phyloP scores from a whole-genome alignment of 2,113 vertebrate species.

The Myrmecobius fasciatus region DNA sequence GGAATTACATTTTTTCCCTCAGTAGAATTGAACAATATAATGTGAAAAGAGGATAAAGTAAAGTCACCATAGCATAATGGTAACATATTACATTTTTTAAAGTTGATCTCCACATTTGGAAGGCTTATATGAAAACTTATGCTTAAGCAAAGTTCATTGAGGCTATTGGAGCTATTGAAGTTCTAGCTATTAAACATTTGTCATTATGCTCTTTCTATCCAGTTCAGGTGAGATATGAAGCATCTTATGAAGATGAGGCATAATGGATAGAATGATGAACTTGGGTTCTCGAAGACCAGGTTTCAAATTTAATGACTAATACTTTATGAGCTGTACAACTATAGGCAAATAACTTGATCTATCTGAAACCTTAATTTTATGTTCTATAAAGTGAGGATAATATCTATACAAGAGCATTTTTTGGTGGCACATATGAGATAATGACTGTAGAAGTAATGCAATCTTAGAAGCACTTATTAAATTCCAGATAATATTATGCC shows the following conservation, averaged over 20 bases:
- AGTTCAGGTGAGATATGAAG: not conserved
- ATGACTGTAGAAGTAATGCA: not conserved
- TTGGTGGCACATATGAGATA: not conserved
- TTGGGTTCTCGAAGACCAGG: not conserved
- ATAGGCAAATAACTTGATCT: not conserved
- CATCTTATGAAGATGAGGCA: not conserved
- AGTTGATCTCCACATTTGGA: not conserved
- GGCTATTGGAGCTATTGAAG: not conserved
- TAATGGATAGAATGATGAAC: not conserved
- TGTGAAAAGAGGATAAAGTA: not conserved
- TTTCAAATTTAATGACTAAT: not conserved
- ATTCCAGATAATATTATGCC: not conserved
- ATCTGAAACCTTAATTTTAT: not conserved
- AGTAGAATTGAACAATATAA: not conserved
- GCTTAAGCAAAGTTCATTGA: not conserved
- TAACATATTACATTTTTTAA: not conserved
- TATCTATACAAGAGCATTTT: not conserved
- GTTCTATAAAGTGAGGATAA: not conserved
- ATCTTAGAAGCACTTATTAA: not conserved
- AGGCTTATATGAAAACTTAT: not conserved
- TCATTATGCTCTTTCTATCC: not conserved
- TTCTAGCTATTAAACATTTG: not conserved
- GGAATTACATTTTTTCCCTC: not conserved
- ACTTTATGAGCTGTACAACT: not conserved
- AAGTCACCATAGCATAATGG: not conserved